Base-by-base conservation (phyloP, 2,888 invertebrate genomes). In the Lycophotia porphyrea region DNA sequence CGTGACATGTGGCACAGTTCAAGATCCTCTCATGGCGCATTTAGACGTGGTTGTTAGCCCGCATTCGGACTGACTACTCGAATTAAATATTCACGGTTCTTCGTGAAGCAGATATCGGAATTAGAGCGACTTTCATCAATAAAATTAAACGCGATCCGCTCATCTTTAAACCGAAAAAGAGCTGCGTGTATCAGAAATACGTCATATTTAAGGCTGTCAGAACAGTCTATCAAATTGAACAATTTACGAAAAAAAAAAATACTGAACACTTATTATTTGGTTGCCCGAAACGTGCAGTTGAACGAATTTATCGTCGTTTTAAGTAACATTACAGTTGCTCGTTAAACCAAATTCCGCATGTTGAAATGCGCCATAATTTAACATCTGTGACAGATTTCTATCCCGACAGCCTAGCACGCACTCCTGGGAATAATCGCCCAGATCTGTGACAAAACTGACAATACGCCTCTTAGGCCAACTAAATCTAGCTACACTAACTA, bases 401-500 rank as follows among this genome's bases (percentile, higher is more conserved):
- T 34, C 9, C n/a, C 18, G 34, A 24, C n/a, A 49, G 7, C 34
- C 34, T 58, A 18, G 31, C 18, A 21, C 44, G 31, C 8, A 34
- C 47, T 55, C 21, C 9, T 39, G 11, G 36, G 49, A 31, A 0
- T 13, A 4, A 15, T 39, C 11, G 24, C 68, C 11, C 36, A 69
- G 5, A 21, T 58, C 52, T 42, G 9, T 34, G 61, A 34, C 27
- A 31, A 27, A 64, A 18, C 55, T 47, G 39, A 49, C 31, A 55
- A 71, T 42, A 27, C n/a, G 55, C 66, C 60, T 55, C 34, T 58
- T 58, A 67, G 74, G 63, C 75, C 81, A 61, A 61, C 61, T 42
- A 58, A 61, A 34, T 36, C 52, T 77, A 81, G 24, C 66, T 81
- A 70, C 65, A 66, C 72, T 76, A 83, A 24, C 47, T 83, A 75